Conservation (phyloP, 1,140 invertebrate species). For the Panulirus ornatus region DNA sequence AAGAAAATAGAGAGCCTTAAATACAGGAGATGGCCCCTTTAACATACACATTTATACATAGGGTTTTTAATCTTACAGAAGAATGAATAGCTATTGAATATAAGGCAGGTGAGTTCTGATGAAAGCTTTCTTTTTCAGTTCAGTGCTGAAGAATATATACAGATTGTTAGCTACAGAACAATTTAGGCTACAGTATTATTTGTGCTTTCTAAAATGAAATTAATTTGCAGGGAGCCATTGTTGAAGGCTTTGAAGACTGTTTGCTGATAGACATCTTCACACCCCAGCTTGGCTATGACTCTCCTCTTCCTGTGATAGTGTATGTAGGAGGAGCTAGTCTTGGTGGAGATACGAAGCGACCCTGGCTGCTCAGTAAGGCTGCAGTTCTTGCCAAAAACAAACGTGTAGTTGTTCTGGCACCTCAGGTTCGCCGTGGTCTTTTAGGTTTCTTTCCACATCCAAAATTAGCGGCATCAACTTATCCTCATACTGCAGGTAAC, state of each 20-base stretch:
- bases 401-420: slow-evolving; percentile 89
- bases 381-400: slow-evolving; percentile 84
- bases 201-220: neutral
- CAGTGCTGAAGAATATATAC: too few species aligned
- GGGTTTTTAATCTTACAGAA: too few species aligned
- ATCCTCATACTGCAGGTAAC: slow-evolving; percentile 89
- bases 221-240: slow-evolving; percentile 43
- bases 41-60: too few species aligned
- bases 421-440: slow-evolving; percentile 86
- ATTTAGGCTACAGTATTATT: too few species aligned
- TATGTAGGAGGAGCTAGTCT: slow-evolving; percentile 88
- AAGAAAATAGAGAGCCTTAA: too few species aligned
- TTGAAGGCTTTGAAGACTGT: slow-evolving; percentile 87
- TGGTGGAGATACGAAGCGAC: slow-evolving; percentile 81
- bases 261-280: slow-evolving; percentile 86
- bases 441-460: slow-evolving; percentile 89
- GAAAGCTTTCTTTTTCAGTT: too few species aligned
- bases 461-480: slow-evolving; percentile 83
- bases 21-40: too few species aligned
- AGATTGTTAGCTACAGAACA: too few species aligned
- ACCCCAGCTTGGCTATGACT: slow-evolving; percentile 81
- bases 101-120: too few species aligned
- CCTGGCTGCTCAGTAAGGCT: slow-evolving; percentile 76
- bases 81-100: too few species aligned
- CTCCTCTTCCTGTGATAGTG: slow-evolving; percentile 88